Evolutionary conservation across 2,797 vertebrate species (phyloP).

Genomic region (Myotis planiceps): DNA sequence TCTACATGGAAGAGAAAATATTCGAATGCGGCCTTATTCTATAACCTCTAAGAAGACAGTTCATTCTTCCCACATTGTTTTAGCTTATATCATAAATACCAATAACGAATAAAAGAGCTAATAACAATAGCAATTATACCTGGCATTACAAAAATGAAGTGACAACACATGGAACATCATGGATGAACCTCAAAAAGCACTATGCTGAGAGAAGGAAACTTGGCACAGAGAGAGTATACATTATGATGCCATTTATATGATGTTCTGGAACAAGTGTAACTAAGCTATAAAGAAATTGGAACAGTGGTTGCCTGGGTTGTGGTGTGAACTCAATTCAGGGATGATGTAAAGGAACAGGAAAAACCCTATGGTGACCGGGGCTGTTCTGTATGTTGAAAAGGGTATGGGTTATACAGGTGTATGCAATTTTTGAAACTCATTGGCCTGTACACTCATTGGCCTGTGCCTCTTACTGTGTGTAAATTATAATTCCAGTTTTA

Average conservation of each 20-base stretch:
- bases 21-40: background rate
- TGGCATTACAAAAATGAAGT: background rate
- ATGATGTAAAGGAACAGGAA: background rate
- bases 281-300: background rate
- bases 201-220: background rate
- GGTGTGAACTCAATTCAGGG: background rate
- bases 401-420: background rate
- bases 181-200: background rate
- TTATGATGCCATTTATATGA: background rate
- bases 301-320: background rate
- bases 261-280: background rate
- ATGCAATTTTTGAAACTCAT: background rate
- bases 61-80: background rate
- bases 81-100: background rate
- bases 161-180: background rate
- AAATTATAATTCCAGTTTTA: background rate
- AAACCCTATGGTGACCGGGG: background rate
- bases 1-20: background rate
- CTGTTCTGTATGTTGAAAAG: background rate
- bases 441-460: background rate
- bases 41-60: background rate
- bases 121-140: background rate
- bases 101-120: background rate
- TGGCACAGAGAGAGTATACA: background rate
- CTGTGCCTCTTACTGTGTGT: background rate